A percentile compares a stretch with the other conserved stretches of the same genome.
These are phyloP conservation scores for Oedothorax gibbosus DNA, from an alignment of 1,140 invertebrate genomes.

Conservation along the genomic window DNA sequence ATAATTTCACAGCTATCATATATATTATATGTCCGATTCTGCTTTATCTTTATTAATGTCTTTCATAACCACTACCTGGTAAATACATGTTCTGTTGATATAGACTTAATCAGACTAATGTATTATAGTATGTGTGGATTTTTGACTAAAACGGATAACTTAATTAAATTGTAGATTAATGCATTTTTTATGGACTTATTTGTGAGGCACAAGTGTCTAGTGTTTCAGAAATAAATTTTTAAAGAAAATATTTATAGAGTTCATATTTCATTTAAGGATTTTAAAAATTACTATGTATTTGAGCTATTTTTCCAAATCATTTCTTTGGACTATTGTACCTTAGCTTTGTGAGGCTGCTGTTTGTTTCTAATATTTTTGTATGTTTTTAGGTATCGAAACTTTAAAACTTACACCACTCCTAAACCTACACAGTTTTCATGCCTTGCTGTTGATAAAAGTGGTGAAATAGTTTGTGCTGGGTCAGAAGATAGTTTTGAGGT, in stretches of 20 bases:
- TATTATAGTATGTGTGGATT: too few species aligned
- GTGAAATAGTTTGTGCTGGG: slow-evolving; percentile 93
- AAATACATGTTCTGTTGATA: too few species aligned
- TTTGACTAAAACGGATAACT: too few species aligned
- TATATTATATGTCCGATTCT: too few species aligned
- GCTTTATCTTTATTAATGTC: neutral
- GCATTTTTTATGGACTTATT: too few species aligned
- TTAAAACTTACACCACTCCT: slow-evolving; percentile 93
- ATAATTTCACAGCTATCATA: neutral
- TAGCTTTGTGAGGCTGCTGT: neutral
- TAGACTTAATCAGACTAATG: too few species aligned
- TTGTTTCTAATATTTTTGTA: neutral
- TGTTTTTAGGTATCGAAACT: slow-evolving; percentile 88
- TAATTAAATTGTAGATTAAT: too few species aligned
- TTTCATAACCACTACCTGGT: neutral
- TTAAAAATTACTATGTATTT: neutral
- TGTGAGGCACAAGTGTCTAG: too few species aligned
- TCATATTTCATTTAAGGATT: neutral
- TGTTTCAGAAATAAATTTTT: too few species aligned
- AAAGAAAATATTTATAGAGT: too few species aligned
- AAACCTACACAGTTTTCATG: slow-evolving; percentile 92
- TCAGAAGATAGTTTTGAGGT: slow-evolving; percentile 95
- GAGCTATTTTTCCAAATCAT: neutral
- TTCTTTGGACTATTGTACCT: neutral
- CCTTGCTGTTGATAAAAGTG: slow-evolving; percentile 86